Percentiles rank a stretch among this genome's conserved stretches.
phyloP scores from a whole-genome alignment of 2,113 vertebrate genomes.

The Hypomesus transpacificus region DNA sequence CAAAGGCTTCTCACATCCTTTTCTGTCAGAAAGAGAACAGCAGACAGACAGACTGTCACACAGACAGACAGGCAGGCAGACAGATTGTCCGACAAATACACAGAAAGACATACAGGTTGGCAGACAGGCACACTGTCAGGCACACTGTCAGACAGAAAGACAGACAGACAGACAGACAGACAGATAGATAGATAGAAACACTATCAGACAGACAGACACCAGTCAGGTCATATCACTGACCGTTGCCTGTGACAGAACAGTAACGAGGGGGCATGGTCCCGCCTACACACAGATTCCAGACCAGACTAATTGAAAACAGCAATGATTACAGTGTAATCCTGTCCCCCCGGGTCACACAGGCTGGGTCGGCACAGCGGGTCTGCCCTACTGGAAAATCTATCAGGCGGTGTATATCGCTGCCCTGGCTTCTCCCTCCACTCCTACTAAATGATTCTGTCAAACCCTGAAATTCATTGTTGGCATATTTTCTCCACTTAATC shows the following conservation, averaged over 20 bases:
- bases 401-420: slow-evolving; percentile 5
- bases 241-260: not conserved
- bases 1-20: slow-evolving; percentile 11
- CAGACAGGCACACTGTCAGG: slow-evolving; percentile 2
- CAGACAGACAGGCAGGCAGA: not conserved
- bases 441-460: slow-evolving; percentile 19
- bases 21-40: not conserved
- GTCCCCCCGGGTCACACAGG: slow-evolving; percentile 14
- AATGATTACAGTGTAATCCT: slow-evolving; percentile 35
- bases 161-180: not conserved
- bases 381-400: slow-evolving; percentile 28
- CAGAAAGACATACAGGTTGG: slow-evolving; percentile 3
- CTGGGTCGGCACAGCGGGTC: not conserved
- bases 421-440: slow-evolving; percentile 5
- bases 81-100: not conserved
- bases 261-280: not conserved
- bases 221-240: slow-evolving; percentile 5
- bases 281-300: slow-evolving; percentile 13
- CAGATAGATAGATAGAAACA: slow-evolving; percentile 9
- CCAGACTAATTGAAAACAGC: slow-evolving; percentile 37
- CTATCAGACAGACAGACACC: slow-evolving; percentile 7
- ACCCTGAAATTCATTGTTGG: slow-evolving; percentile 17
- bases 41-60: not conserved
- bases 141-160: not conserved
- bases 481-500: slow-evolving; percentile 22